Percentiles rank a stretch among this genome's conserved stretches.
Evolutionary conservation across 2,113 vertebrate species (phyloP).

Genomic region (Phainopepla nitens): DNA sequence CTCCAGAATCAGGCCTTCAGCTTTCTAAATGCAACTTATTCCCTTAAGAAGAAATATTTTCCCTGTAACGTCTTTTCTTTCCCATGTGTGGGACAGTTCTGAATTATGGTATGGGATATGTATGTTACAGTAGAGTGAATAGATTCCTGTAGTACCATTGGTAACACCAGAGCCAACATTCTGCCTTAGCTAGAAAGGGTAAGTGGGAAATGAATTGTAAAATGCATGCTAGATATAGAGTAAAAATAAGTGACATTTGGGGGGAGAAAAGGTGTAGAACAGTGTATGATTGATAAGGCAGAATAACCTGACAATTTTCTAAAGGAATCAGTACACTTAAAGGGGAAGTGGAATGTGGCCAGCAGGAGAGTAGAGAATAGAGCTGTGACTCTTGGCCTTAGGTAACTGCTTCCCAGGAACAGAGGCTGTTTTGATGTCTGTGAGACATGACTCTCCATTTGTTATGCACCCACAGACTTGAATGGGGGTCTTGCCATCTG

Average conservation of each 20-base stretch:
- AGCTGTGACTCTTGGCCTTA: neutral
- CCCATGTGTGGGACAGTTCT: neutral
- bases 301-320: neutral
- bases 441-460: neutral
- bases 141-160: conserved; percentile 54
- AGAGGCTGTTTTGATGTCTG: neutral
- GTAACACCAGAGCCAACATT: conserved; percentile 35
- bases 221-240: conserved; percentile 55
- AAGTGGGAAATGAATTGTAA: conserved; percentile 49
- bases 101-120: conserved; percentile 15
- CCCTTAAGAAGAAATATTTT: conserved; percentile 4
- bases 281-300: neutral
- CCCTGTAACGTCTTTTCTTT: conserved; percentile 10
- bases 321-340: conserved; percentile 8
- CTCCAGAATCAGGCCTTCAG: conserved; percentile 35
- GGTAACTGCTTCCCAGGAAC: neutral
- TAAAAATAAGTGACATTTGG: conserved; percentile 7
- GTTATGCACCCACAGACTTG: neutral
- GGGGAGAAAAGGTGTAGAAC: neutral
- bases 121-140: conserved; percentile 52
- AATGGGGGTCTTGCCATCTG: neutral
- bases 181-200: conserved; percentile 52
- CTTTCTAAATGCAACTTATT: conserved; percentile 18
- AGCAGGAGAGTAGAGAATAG: neutral
- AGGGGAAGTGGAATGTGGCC: neutral